Evolutionary conservation across 2,113 vertebrate genomes (phyloP), one percentile per base, ranked within the genome.

Genomic region (Gymnarchus niloticus): DNA sequence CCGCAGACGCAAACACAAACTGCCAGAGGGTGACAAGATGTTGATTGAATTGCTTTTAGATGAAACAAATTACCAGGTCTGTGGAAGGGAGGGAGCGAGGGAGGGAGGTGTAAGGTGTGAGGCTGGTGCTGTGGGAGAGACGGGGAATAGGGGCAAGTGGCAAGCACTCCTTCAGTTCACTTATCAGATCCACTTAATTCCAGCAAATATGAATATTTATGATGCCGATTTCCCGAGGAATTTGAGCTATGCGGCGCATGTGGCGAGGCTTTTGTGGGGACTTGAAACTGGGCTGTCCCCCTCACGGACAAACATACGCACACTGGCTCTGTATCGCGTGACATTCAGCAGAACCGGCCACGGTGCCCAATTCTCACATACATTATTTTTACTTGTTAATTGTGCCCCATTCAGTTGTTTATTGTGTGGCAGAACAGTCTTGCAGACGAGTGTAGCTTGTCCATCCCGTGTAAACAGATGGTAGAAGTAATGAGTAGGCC

Each of bases 1-100:
- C 89, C 91, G 92, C 91, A 23, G 92, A 93, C 91, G 91, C 89
- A 92, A 93, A 93, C 91, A 89, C 91, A 89, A 92, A 91, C 83
- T 93, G 94, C 90, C 93, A 91, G 93, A 93, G 94, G 92, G 94
- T 92, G 94, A 93, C 93, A 91, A 87, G 92, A 94, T 92, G 92
- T 91, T 93, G 94, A 91, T 92, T 93, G 93, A 93, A 92, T 93
- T 92, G 92, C 92, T 94, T 94, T 94, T 93, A 93, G 92, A 94
- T 94, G 91, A 94, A 93, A 93, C 93, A 92, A 92, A 94, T 94
- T 93, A 93, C 8, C 23, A 21, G 80, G 80, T 51, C 90, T 37
- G 19, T 33, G 73, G 44, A 46, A 37, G 37, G 56, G 21, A 25
- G 56, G 54, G 56, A 93, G 92, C 88, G 91, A 91, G 92, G 88